These are phyloP conservation scores for Nysson spinosus DNA, from an alignment of 2,888 invertebrate species.

Conservation along the genomic window DNA sequence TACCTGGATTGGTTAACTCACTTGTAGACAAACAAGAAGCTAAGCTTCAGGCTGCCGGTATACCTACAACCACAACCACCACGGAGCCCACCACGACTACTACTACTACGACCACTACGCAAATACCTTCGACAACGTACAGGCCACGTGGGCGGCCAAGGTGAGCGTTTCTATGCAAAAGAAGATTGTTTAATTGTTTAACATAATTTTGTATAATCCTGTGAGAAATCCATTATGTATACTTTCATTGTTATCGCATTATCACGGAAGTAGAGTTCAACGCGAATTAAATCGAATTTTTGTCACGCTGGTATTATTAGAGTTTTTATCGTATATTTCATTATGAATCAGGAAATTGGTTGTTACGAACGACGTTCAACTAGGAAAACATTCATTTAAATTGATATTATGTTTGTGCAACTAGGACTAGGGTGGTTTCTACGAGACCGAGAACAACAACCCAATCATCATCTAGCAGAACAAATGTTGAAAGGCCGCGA, in stretches of 20 bases:
- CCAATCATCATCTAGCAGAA: conserved; percentile 53
- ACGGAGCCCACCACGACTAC: conserved; percentile 57
- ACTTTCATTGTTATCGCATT: too few species aligned
- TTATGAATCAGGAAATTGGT: too few species aligned
- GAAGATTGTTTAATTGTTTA: conserved; percentile 2
- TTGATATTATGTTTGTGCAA: background rate
- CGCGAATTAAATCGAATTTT: too few species aligned
- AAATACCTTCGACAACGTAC: conserved; percentile 63
- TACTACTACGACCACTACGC: conserved; percentile 56
- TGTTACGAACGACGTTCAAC: background rate
- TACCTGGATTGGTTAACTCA: conserved; percentile 82
- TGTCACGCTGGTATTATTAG: too few species aligned
- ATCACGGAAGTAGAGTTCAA: too few species aligned
- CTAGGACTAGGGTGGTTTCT: conserved; percentile 34
- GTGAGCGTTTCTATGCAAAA: conserved; percentile 33
- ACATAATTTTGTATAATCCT: too few species aligned
- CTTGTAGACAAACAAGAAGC: conserved; percentile 77
- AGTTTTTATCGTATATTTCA: too few species aligned
- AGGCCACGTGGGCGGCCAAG: conserved; percentile 67
- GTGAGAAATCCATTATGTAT: too few species aligned
- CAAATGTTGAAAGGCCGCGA: conserved; percentile 62
- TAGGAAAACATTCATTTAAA: background rate
- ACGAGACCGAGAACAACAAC: conserved; percentile 64
- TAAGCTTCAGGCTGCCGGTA: conserved; percentile 59
- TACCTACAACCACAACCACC: conserved; percentile 56